phyloP scores from a whole-genome alignment of 2,797 vertebrate species.

The Australoheros facetus region DNA sequence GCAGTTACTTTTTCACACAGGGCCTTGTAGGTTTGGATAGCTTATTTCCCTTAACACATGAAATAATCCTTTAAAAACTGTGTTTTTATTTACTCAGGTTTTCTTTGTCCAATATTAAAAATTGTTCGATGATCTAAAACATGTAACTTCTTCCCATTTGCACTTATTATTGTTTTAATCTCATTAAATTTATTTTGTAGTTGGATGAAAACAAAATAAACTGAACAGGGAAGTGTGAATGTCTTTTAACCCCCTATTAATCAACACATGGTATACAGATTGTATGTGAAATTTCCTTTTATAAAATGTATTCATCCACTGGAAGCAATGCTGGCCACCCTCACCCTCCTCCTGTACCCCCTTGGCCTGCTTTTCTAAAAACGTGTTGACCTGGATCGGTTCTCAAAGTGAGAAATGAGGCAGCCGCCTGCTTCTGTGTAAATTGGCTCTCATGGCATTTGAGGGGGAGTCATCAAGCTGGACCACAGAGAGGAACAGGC shows the following conservation, averaged over 20 bases:
- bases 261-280: constrained; percentile 1
- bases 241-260: background rate
- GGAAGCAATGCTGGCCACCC: constrained; percentile 12
- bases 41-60: too few species aligned
- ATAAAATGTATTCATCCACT: constrained; percentile 34
- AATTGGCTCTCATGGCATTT: constrained; percentile 56
- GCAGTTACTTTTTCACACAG: too few species aligned
- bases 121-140: background rate
- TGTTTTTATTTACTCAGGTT: background rate
- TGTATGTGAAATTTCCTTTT: constrained; percentile 31
- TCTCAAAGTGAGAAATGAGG: constrained; percentile 67
- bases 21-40: too few species aligned
- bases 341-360: background rate
- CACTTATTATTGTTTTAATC: background rate
- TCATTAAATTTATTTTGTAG: background rate
- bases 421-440: constrained; percentile 53
- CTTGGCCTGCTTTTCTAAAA: constrained; percentile 69
- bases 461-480: constrained; percentile 55
- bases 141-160: background rate
- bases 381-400: constrained; percentile 74
- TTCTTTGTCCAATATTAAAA: too few species aligned
- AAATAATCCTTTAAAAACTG: too few species aligned
- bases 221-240: background rate
- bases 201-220: background rate
- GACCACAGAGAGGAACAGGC: constrained; percentile 33